phyloP scores from a whole-genome alignment of 2,797 vertebrate species.

The Chaetophractus vellerosus region DNA sequence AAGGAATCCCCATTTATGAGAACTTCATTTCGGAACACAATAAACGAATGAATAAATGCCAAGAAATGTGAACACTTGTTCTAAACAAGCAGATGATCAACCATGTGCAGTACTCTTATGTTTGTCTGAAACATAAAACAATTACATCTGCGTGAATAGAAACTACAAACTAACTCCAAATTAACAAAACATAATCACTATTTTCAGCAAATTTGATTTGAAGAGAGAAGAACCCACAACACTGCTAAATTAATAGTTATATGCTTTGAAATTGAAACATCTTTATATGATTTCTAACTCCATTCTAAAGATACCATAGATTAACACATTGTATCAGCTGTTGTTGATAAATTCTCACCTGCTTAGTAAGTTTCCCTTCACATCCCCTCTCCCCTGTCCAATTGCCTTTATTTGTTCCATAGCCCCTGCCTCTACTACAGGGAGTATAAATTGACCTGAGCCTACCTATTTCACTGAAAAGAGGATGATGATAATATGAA shows the following conservation, averaged over 20 bases:
- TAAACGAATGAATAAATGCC: neutral
- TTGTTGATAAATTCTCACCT: neutral
- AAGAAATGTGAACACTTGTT: neutral
- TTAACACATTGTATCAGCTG: neutral
- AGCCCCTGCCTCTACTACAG: neutral
- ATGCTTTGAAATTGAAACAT: neutral
- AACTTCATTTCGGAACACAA: neutral
- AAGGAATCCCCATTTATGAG: neutral
- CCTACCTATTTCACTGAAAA: neutral
- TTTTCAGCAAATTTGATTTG: neutral
- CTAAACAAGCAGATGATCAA: constrained; percentile 6
- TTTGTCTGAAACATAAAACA: neutral
- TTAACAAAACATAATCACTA: constrained; percentile 6
- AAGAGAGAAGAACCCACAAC: neutral
- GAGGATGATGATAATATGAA: neutral
- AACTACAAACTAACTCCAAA: neutral
- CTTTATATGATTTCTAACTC: neutral
- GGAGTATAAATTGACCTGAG: neutral
- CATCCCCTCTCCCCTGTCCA: neutral
- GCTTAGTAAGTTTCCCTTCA: neutral
- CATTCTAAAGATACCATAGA: neutral
- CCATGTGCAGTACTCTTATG: neutral
- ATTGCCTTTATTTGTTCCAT: neutral
- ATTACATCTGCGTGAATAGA: constrained; percentile 10
- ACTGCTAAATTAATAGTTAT: neutral